Percentiles rank a stretch among this genome's conserved stretches.
These are phyloP conservation scores for Eclectus roratus DNA, from an alignment of 2,113 vertebrate species.

Conservation along the genomic window DNA sequence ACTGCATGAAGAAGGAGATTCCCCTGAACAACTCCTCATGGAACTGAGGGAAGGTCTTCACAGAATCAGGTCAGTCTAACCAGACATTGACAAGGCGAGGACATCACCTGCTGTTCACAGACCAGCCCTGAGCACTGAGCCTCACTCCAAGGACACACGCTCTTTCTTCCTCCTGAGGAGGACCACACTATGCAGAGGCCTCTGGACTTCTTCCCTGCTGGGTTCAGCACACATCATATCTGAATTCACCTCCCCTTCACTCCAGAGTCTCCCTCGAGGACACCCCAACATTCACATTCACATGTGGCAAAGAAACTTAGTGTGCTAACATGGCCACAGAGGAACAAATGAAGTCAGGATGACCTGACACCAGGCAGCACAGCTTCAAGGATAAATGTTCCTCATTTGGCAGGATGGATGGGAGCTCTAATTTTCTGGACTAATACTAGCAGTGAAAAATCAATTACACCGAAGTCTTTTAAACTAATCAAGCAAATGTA, in stretches of 20 bases:
- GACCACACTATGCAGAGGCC: accelerated
- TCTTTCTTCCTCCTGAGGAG: neutral
- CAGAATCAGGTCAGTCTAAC: neutral
- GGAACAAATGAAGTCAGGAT: neutral
- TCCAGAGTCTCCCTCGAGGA: neutral
- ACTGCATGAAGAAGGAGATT: neutral
- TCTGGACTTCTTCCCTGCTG: accelerated
- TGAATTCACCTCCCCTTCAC: neutral
- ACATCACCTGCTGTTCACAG: too few species aligned
- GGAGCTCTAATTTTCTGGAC: neutral
- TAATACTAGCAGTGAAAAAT: neutral
- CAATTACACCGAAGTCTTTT: neutral
- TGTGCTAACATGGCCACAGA: accelerated
- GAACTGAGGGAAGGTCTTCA: neutral
- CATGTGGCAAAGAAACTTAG: too few species aligned
- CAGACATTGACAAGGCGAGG: neutral
- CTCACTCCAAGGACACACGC: accelerated
- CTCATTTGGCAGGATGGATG: neutral
- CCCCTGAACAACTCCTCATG: accelerated
- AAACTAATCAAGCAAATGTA: neutral
- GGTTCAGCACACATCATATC: neutral
- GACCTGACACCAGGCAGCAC: neutral
- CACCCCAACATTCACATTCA: accelerated
- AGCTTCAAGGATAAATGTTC: neutral
- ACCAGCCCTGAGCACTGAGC: neutral